These are phyloP conservation scores for Bathynomus jamesi DNA, from an alignment of 1,140 invertebrate species.

Conservation along the genomic window DNA sequence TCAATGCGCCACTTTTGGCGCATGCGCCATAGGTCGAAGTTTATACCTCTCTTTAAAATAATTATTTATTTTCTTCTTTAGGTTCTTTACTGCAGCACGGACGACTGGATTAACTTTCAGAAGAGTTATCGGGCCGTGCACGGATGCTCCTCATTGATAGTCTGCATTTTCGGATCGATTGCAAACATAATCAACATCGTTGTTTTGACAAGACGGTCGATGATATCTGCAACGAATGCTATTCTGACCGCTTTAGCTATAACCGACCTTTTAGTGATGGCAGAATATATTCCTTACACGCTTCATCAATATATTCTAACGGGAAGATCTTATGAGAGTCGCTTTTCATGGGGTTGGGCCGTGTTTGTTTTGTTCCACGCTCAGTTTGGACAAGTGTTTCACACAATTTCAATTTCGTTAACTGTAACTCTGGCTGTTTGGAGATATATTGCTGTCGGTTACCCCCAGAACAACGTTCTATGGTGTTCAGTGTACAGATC, in stretches of 20 bases:
- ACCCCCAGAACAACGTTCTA: conserved; percentile 25
- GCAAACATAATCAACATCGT: conserved; percentile 89
- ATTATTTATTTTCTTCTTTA: neutral
- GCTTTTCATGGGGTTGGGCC: conserved; percentile 66
- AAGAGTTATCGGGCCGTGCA: conserved; percentile 48
- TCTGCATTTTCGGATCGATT: conserved; percentile 85
- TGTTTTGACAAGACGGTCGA: conserved; percentile 81
- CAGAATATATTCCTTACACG: conserved; percentile 84
- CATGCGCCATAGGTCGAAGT: too few relatives aligned
- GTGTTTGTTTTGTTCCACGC: conserved; percentile 74
- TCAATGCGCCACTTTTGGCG: too few relatives aligned
- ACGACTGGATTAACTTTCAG: conserved; percentile 24
- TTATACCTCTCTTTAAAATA: too few relatives aligned
- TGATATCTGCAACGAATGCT: conserved; percentile 83
- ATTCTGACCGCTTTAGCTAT: conserved; percentile 83
- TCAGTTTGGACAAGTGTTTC: conserved; percentile 67
- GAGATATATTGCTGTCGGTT: conserved; percentile 60
- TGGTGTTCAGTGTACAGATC: conserved; percentile 41
- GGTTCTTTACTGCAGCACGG: conserved; percentile 27
- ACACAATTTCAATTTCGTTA: conserved; percentile 87
- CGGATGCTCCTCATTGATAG: conserved; percentile 63
- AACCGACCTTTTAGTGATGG: conserved; percentile 84
- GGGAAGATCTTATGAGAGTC: conserved; percentile 44
- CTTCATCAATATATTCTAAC: conserved; percentile 64
- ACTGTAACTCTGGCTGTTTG: conserved; percentile 86